Evolutionary conservation across 2,888 invertebrate genomes (phyloP), one percentile per base, ranked within the genome.

Genomic region (Rhabditophanes sp.): DNA sequence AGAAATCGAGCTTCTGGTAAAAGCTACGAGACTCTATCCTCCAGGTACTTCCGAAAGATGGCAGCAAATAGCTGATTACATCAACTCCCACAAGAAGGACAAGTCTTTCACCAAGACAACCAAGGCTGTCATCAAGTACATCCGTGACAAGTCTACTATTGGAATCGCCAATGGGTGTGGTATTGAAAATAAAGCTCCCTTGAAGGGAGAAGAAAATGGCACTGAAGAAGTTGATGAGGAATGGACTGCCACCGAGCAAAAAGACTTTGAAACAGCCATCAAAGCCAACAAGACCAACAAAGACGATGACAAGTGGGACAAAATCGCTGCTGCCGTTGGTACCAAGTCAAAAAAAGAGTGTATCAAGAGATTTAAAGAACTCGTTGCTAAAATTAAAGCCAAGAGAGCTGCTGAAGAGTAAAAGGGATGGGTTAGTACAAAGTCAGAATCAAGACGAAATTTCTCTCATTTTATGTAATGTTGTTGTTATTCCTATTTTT

Each of bases 211-310:
- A 4, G 40, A 5, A 3, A 14, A 8, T n/a, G 30, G 6, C 5
- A 15, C n/a, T 3, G 9, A 7, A 5, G 41, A 20, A n/a, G 35
- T 25, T 2, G 29, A 27, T 2, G 55, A 57, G 18, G 42, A 36
- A 0, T 99, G 96, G 96, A 83, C 83, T 2, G 78, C 83, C 30
- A 80, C 80, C 2, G 96, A 99, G 66, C 96, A 99, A 67, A 82
- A 85, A 54, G 68, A 85, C 12, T 68, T 99, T 30, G 96, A 99
- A 66, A 88, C 90, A 69, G 90, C 93, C 0, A 75, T 99, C 39
- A 90, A 88, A 69, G 85, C 85, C 18, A 88, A 79, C 72, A 81
- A 87, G 0, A 76, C 80, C 2, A 76, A 77, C 37, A n/a, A n/a
- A n/a, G 80, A 80, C 11, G 68, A 79, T 0, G 88, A 93, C 54